Evolutionary conservation across 2,888 invertebrate species (phyloP).

Genomic region (Lasioglossum oenotherae): DNA sequence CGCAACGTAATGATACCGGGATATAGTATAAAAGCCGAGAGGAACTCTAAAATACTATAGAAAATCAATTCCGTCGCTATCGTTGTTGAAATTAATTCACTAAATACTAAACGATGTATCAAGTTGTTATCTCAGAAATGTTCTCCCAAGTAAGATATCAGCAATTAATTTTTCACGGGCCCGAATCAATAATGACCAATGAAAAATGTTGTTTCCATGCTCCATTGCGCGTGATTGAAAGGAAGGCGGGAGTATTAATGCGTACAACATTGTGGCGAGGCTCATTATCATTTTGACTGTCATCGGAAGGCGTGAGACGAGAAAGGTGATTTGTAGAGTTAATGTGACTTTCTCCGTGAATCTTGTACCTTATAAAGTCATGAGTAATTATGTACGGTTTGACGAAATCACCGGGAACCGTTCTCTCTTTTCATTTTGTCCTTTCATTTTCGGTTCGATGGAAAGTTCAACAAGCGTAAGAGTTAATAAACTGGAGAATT

Average conservation of each 20-base stretch:
- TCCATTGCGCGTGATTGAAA: not conserved
- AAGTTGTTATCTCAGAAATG: not conserved
- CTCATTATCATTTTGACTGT: conserved; percentile 30
- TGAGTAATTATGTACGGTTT: conserved; percentile 15
- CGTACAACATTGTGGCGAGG: not conserved
- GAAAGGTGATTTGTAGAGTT: conserved; percentile 14
- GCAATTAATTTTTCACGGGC: not conserved
- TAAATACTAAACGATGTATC: not conserved
- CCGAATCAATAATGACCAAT: not conserved
- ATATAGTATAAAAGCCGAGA: not conserved
- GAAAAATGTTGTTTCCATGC: not conserved
- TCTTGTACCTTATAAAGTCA: conserved; percentile 18
- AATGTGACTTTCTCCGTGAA: conserved; percentile 34
- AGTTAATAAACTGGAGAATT: not conserved
- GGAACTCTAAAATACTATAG: not conserved
- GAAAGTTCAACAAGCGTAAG: not conserved
- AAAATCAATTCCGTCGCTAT: not conserved
- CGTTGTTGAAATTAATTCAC: not conserved
- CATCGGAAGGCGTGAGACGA: not conserved
- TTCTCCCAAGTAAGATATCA: not conserved
- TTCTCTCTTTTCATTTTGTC: not conserved
- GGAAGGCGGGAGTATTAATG: conserved; percentile 25
- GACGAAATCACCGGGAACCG: not conserved
- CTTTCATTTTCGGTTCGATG: not conserved
- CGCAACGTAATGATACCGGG: conserved; percentile 28